A percentile compares a stretch with the other conserved stretches of the same genome.
Conservation (phyloP, 2,797 vertebrate species). For the Ispidina lecontei region DNA sequence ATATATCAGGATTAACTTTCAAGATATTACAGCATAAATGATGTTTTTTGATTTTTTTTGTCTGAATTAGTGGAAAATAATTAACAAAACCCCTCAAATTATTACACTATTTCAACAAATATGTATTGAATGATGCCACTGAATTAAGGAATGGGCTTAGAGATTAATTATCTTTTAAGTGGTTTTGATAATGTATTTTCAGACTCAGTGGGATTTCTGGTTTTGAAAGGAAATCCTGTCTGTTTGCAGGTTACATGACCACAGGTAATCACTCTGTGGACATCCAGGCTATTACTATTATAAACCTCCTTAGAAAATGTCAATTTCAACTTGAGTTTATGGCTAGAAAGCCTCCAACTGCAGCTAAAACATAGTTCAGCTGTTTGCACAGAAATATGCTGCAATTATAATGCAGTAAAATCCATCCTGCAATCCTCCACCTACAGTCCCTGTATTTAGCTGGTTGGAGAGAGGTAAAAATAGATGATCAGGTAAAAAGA, state of each 20-base stretch:
- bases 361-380: background rate
- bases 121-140: background rate
- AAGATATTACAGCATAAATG: background rate
- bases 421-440: background rate
- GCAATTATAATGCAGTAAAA: background rate
- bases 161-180: background rate
- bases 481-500: background rate
- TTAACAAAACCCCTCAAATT: background rate
- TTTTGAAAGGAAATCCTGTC: background rate
- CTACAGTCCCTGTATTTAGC: background rate
- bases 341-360: background rate
- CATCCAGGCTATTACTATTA: background rate
- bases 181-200: background rate
- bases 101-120: background rate
- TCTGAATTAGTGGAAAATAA: background rate
- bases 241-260: background rate
- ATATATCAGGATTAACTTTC: background rate
- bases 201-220: background rate
- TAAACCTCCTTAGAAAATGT: background rate
- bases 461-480: background rate
- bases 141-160: background rate
- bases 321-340: background rate
- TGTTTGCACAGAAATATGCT: constrained; percentile 9
- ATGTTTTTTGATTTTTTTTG: background rate
- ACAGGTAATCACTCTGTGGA: background rate